These are phyloP conservation scores for Tridacna crocea DNA, from an alignment of 2,888 invertebrate species.

Conservation along the genomic window DNA sequence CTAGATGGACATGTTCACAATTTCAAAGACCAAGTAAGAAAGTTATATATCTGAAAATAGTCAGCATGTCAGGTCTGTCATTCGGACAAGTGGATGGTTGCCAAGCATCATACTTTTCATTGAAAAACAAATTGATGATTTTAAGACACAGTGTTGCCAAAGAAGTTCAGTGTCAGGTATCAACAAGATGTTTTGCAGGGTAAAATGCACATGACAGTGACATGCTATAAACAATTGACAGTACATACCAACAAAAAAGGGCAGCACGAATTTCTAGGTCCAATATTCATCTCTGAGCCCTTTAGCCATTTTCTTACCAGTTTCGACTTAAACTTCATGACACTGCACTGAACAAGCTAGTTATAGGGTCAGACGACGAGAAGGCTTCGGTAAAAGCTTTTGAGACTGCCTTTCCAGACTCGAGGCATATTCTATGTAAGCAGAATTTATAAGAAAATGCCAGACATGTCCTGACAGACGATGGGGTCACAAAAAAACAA, in stretches of 20 bases:
- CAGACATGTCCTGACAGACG: constrained; percentile 32
- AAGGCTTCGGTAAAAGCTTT: constrained; percentile 31
- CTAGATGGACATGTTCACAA: too few relatives aligned
- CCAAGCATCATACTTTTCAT: too few relatives aligned
- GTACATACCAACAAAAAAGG: constrained; percentile 20
- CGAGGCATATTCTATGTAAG: constrained; percentile 34
- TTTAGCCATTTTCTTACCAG: constrained; percentile 47
- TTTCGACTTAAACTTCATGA: constrained; percentile 36
- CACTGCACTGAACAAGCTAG: not conserved
- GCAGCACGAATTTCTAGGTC: constrained; percentile 48
- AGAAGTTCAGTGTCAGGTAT: too few relatives aligned
- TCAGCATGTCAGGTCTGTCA: too few relatives aligned
- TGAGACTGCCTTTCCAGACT: constrained; percentile 19
- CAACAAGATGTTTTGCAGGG: too few relatives aligned
- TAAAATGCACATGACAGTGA: too few relatives aligned
- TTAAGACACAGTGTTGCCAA: too few relatives aligned
- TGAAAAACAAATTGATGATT: too few relatives aligned
- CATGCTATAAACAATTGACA: constrained; percentile 45
- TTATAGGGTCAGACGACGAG: constrained; percentile 36
- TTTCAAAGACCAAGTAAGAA: too few relatives aligned
- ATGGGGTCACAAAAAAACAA: constrained; percentile 21
- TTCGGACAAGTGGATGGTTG: too few relatives aligned
- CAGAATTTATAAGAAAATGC: constrained; percentile 27
- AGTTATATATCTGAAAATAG: too few relatives aligned
- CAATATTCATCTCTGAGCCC: constrained; percentile 49